Evolutionary conservation across 2,888 invertebrate genomes (phyloP), one percentile per base, ranked within the genome.

Genomic region (Dinocampus coccinellae): DNA sequence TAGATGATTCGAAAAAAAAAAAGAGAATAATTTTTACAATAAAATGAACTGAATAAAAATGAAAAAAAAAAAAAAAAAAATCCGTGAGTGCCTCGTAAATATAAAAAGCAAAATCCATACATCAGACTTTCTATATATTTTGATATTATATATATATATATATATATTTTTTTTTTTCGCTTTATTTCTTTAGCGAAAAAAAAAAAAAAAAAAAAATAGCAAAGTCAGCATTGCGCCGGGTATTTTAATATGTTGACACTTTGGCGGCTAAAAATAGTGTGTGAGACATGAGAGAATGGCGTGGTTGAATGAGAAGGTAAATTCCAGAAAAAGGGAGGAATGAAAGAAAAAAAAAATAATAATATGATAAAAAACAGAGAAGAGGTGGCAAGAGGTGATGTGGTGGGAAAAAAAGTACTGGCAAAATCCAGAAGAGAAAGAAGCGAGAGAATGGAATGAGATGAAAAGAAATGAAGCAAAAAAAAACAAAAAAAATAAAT

Each of bases 171-270:
- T 6, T 67, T 33, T 34, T 33, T 52, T 70, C 69, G 64, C 63
- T 65, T 65, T 68, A 60, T 65, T 72, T 73, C 72, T 65, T 16
- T 55, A 66, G 13, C 34, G 33, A 29, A 11, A 22, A 36, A 10
- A 36, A 36, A 36, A 47, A 47, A 16, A n/a, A 4, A 58, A 29
- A 61, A 36, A 69, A 78, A 78, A 82, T 77, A 77, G 82, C 82
- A 78, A 75, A 81, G 82, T 84, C 84, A 84, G 84, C 84, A 80
- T 78, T 80, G 82, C 81, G 80, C 81, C 79, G 81, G 77, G 76
- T 74, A 78, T 82, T 84, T 84, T 83, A 84, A 84, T 85, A 84
- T 83, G 84, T 85, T 84, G 84, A 84, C 84, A 83, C 80, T 83
- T 76, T 64, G 39, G 62, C 57, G 69, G 47, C 6, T n/a, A 6